Evolutionary conservation across 2,797 vertebrate species (phyloP).

Genomic region (Peromyscus eremicus): DNA sequence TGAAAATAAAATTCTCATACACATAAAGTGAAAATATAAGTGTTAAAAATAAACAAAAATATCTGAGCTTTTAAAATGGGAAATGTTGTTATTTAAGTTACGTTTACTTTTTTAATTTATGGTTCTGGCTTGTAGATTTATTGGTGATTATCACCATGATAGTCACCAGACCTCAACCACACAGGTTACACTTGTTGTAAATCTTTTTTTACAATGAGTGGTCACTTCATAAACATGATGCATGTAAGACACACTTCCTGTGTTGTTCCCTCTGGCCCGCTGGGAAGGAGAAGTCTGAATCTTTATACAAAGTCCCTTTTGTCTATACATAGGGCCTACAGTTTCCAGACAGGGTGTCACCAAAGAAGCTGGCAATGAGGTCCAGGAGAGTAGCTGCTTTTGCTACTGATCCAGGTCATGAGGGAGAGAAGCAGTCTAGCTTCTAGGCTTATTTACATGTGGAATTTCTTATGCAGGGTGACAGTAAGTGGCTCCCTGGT

Average conservation of each 20-base stretch:
- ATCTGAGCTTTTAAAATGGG: neutral
- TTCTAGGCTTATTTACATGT: neutral
- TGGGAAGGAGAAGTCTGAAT: slow-evolving; percentile 45
- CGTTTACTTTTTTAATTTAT: neutral
- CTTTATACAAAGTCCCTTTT: slow-evolving; percentile 68
- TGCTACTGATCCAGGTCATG: neutral
- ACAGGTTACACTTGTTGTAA: neutral
- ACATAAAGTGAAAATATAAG: neutral
- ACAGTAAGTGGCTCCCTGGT: neutral
- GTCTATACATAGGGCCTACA: slow-evolving; percentile 2
- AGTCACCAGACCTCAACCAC: slow-evolving; percentile 39
- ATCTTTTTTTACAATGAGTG: slow-evolving; percentile 64
- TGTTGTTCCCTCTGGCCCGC: slow-evolving; percentile 16
- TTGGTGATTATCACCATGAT: neutral
- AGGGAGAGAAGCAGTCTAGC: neutral
- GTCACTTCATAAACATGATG: slow-evolving; percentile 66
- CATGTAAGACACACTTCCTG: slow-evolving; percentile 48
- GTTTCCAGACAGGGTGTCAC: slow-evolving; percentile 70
- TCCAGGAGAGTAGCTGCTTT: slow-evolving; percentile 25
- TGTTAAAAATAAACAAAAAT: neutral
- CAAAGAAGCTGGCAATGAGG: slow-evolving; percentile 8
- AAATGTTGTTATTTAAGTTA: neutral
- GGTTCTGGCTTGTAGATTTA: slow-evolving; percentile 41
- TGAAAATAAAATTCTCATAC: neutral
- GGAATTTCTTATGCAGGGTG: neutral